phyloP scores from a whole-genome alignment of 1,140 invertebrate genomes.

The Zaprionus capensis region DNA sequence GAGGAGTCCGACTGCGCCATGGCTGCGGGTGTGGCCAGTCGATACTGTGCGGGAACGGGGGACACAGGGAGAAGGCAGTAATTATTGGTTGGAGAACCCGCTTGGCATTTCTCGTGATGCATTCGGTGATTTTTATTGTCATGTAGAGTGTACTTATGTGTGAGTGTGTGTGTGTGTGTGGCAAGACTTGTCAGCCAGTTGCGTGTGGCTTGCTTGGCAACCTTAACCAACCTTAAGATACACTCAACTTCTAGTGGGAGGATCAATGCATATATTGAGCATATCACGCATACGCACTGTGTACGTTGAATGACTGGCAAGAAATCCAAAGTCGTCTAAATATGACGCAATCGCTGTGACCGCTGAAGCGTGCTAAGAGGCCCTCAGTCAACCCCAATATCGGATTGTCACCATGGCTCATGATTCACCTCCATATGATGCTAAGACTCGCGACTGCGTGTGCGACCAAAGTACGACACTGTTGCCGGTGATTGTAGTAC shows the following conservation, averaged over 20 bases:
- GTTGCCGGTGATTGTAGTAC: constrained; percentile 51
- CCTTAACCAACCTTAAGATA: constrained; percentile 7
- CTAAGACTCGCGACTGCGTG: background rate
- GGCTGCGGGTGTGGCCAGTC: constrained; percentile 53
- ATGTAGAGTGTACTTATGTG: background rate
- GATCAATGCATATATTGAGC: constrained; percentile 21
- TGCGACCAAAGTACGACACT: constrained; percentile 13
- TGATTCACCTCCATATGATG: constrained; percentile 23
- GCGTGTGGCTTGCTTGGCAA: constrained; percentile 19
- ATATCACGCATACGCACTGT: constrained; percentile 49
- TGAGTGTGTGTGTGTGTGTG: background rate
- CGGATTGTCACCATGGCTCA: constrained; percentile 19
- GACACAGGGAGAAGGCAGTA: constrained; percentile 26
- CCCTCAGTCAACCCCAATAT: constrained; percentile 15
- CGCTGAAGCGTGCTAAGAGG: constrained; percentile 50
- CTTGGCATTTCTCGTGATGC: constrained; percentile 26
- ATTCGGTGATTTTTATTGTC: constrained; percentile 33
- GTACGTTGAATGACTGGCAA: constrained; percentile 57
- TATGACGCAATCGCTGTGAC: constrained; percentile 51
- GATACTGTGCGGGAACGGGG: background rate
- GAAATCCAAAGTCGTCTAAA: constrained; percentile 20
- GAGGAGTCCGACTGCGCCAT: constrained; percentile 12
- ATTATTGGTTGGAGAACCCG: constrained; percentile 60
- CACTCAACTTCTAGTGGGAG: constrained; percentile 30
- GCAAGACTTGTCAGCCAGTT: constrained; percentile 32